Conservation (phyloP, 2,113 vertebrate species). For the Alectura lathami region DNA sequence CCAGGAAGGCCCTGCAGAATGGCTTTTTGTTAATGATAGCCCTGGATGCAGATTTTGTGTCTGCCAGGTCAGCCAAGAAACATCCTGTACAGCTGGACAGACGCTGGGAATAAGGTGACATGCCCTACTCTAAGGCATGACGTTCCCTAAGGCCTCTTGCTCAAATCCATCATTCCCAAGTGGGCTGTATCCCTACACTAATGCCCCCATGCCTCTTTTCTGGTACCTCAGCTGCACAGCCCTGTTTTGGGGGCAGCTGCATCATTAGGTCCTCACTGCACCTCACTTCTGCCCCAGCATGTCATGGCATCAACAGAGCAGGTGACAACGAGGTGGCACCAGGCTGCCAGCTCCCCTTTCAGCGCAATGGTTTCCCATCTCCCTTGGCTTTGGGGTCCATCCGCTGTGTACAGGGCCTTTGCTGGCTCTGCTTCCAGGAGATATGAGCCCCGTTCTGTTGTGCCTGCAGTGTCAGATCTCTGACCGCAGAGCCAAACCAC, state of each 20-base stretch:
- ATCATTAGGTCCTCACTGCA: accelerated
- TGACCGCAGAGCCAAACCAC: not conserved
- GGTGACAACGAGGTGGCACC: not conserved
- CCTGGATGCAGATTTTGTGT: not conserved
- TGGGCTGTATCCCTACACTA: accelerated
- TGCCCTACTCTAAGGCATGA: not conserved
- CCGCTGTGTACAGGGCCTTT: too few species aligned
- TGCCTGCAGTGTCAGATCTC: not conserved
- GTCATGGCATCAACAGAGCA: not conserved
- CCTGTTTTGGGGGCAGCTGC: accelerated
- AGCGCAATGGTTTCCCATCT: not conserved
- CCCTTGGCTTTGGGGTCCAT: not conserved
- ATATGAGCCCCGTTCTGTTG: not conserved
- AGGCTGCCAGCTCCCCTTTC: not conserved
- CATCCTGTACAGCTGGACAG: slow-evolving; percentile 42
- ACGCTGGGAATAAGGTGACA: not conserved
- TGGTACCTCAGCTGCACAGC: not conserved
- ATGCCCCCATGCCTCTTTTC: not conserved
- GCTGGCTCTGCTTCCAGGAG: too few species aligned
- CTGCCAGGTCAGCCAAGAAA: not conserved
- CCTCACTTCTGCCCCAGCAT: accelerated
- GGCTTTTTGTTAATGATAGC: slow-evolving; percentile 1
- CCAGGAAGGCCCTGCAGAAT: slow-evolving; percentile 48
- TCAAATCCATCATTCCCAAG: accelerated
- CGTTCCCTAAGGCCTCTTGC: not conserved